Evolutionary conservation across 2,888 invertebrate species (phyloP).

Genomic region (Phymatocera aterrima): DNA sequence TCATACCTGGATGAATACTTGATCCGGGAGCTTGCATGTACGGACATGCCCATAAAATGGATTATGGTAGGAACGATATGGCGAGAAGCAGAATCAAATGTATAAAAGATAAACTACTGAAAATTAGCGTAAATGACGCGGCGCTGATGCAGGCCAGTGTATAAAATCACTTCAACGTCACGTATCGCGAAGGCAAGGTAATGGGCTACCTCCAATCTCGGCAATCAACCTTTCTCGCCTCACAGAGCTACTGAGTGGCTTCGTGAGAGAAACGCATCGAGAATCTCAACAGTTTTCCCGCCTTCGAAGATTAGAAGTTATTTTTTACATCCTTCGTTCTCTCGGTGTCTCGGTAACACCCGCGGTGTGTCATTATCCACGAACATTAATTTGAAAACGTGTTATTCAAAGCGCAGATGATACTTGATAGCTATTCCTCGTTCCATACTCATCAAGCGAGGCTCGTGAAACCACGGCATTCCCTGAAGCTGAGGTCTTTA

Average conservation of each 20-base stretch:
- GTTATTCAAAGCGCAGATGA: not conserved
- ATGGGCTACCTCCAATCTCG: slow-evolving; percentile 39
- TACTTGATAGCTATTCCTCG: not conserved
- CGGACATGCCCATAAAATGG: slow-evolving; percentile 30
- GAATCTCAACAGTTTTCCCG: slow-evolving; percentile 8
- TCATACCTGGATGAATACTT: slow-evolving; percentile 17
- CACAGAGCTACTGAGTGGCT: slow-evolving; percentile 1
- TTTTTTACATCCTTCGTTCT: not conserved
- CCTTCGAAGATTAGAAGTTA: slow-evolving; percentile 14
- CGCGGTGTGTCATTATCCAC: not conserved
- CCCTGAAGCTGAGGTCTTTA: not conserved
- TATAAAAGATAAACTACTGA: slow-evolving; percentile 40
- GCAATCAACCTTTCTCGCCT: slow-evolving; percentile 40
- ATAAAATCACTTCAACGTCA: slow-evolving; percentile 38
- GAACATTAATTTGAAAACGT: not conserved
- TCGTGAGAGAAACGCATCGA: slow-evolving; percentile 24
- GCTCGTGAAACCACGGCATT: not conserved
- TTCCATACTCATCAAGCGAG: not conserved
- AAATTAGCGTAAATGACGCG: slow-evolving; percentile 46
- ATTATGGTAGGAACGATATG: slow-evolving; percentile 10
- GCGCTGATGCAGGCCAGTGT: slow-evolving; percentile 39
- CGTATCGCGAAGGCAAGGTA: slow-evolving; percentile 44
- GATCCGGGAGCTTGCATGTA: slow-evolving; percentile 23
- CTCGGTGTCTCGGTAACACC: not conserved
- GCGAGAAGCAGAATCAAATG: slow-evolving; percentile 16